A percentile compares a stretch with the other conserved stretches of the same genome.
Conservation (phyloP, 2,113 vertebrate species). For the Antechinus flavipes region DNA sequence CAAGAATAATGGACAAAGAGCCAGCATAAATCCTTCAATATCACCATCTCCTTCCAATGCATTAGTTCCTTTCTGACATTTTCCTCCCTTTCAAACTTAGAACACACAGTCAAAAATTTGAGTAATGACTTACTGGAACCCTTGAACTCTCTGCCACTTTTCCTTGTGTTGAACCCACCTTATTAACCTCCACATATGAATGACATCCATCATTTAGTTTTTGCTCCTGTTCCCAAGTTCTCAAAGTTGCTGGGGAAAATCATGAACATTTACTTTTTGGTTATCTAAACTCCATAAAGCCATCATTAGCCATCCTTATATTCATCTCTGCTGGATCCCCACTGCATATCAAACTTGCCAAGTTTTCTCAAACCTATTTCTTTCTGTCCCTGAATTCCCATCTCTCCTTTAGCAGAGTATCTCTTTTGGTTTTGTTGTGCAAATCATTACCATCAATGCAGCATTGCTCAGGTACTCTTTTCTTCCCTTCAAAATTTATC, state of each 20-base stretch:
- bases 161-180: background rate
- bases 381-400: background rate
- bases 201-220: background rate
- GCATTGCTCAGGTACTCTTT: too few relatives aligned
- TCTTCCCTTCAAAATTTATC: too few relatives aligned
- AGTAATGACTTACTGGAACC: background rate
- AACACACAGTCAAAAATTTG: background rate
- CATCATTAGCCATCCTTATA: background rate
- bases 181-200: background rate
- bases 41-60: background rate
- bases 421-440: background rate
- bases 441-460: background rate
- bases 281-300: background rate
- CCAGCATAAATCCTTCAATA: background rate
- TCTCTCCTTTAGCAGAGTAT: background rate
- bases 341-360: background rate
- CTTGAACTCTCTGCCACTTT: background rate
- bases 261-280: background rate
- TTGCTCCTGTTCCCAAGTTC: background rate
- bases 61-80: background rate
- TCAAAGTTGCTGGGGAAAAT: background rate
- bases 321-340: too few relatives aligned
- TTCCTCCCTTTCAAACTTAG: background rate
- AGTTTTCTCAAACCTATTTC: background rate
- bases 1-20: too few relatives aligned